Evolutionary conservation across 92 coral and sea anemone genomes (phyloP).

Genomic region (Epizoanthus stellaris): DNA sequence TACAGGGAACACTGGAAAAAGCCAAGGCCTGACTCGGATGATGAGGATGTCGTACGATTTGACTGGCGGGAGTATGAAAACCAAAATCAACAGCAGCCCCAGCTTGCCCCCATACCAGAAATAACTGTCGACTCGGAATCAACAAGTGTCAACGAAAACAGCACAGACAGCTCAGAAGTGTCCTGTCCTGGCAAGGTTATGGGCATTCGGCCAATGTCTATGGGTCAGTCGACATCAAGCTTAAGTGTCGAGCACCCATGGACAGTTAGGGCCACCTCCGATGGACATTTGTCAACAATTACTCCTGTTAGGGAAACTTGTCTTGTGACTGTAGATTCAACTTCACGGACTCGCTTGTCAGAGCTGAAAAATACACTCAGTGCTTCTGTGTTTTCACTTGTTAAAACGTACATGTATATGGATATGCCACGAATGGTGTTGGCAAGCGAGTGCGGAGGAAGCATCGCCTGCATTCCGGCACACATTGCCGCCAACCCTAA

Average conservation of each 20-base stretch:
- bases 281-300: conserved; percentile 45
- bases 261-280: conserved; percentile 66
- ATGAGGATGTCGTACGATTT: conserved; percentile 30
- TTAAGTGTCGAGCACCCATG: conserved; percentile 29
- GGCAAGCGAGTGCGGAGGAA: conserved; percentile 83
- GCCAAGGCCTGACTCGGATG: background rate
- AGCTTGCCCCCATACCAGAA: conserved; percentile 32
- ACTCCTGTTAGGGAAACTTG: conserved; percentile 75
- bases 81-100: background rate
- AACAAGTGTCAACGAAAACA: background rate
- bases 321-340: conserved; percentile 66
- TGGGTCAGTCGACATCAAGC: conserved; percentile 25
- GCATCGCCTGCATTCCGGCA: conserved; percentile 87
- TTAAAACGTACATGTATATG: conserved; percentile 71
- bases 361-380: conserved; percentile 79
- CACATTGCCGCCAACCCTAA: conserved; percentile 70
- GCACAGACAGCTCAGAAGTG: conserved; percentile 1
- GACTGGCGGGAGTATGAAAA: conserved; percentile 40
- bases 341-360: conserved; percentile 65
- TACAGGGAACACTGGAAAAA: conserved; percentile 31
- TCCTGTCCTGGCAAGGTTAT: background rate
- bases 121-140: conserved; percentile 15
- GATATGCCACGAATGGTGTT: conserved; percentile 84
- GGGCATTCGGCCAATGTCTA: conserved; percentile 18
- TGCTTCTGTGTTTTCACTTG: conserved; percentile 83